Conservation (phyloP, 2,888 invertebrate genomes). For the Parnassius glacialis region DNA sequence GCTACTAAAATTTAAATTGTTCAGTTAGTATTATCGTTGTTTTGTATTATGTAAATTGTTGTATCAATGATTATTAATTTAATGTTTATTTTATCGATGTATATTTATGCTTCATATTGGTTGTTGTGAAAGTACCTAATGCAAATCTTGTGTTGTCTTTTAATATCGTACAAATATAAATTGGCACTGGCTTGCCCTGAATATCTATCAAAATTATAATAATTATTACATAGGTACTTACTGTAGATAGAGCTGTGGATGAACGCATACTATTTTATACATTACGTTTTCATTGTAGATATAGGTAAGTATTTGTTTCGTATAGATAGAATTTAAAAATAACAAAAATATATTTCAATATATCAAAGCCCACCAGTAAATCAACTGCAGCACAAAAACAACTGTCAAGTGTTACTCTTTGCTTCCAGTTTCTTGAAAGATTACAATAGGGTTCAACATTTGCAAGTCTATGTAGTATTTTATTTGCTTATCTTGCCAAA, state of each 20-base stretch:
- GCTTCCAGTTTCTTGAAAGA: neutral
- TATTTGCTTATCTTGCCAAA: conserved; percentile 21
- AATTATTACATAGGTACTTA: conserved; percentile 32
- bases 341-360: conserved; percentile 8
- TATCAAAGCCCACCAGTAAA: conserved; percentile 28
- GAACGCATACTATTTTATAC: conserved; percentile 3
- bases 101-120: conserved; percentile 58
- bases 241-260: conserved; percentile 25
- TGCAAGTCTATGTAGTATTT: neutral
- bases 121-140: conserved; percentile 63
- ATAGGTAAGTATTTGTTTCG: conserved; percentile 27
- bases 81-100: conserved; percentile 66
- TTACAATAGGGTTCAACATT: neutral
- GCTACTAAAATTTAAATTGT: conserved; percentile 55
- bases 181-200: conserved; percentile 61
- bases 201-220: conserved; percentile 36
- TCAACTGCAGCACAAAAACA: conserved; percentile 5
- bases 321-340: conserved; percentile 13
- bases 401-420: neutral
- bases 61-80: conserved; percentile 59
- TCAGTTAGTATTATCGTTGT: conserved; percentile 77
- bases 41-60: conserved; percentile 75
- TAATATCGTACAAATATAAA: conserved; percentile 38
- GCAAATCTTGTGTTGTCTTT: conserved; percentile 42
- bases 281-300: conserved; percentile 26